Evolutionary conservation across 2,888 invertebrate genomes (phyloP).

Genomic region (Eupithecia exiguata): DNA sequence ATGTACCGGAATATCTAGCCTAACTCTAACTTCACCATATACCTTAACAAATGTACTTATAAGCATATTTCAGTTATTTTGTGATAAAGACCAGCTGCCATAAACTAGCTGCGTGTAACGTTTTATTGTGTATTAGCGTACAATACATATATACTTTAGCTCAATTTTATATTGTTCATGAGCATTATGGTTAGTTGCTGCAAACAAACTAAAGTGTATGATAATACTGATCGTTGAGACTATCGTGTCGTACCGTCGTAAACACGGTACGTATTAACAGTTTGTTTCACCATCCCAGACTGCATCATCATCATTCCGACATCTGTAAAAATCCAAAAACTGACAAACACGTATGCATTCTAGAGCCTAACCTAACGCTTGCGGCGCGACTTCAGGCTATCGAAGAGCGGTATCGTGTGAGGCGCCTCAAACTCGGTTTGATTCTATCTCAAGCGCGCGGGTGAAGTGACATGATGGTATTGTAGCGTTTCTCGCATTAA

Average conservation of each 20-base stretch:
- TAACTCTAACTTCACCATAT: slow-evolving; percentile 47
- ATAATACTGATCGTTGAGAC: slow-evolving; percentile 69
- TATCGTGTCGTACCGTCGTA: slow-evolving; percentile 91
- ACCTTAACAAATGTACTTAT: slow-evolving; percentile 39
- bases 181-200: slow-evolving; percentile 80
- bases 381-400: slow-evolving; percentile 50
- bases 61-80: slow-evolving; percentile 64
- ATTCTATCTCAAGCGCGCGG: slow-evolving; percentile 67
- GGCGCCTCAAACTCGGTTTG: slow-evolving; percentile 50
- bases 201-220: slow-evolving; percentile 81
- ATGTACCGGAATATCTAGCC: slow-evolving; percentile 49
- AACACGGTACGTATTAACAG: slow-evolving; percentile 89
- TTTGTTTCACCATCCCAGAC: slow-evolving; percentile 97
- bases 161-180: slow-evolving; percentile 66
- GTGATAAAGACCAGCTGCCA: slow-evolving; percentile 77
- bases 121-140: slow-evolving; percentile 78
- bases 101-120: slow-evolving; percentile 78
- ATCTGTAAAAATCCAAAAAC: slow-evolving; percentile 92
- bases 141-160: slow-evolving; percentile 67
- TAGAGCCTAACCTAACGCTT: slow-evolving; percentile 56
- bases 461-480: slow-evolving; percentile 72
- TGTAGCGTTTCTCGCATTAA: slow-evolving; percentile 63
- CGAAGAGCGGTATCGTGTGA: slow-evolving; percentile 52
- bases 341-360: slow-evolving; percentile 79
- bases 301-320: slow-evolving; percentile 99